Percentiles rank a stretch among this genome's conserved stretches.
Conservation (phyloP, 1,140 invertebrate species). For the Zaprionus ghesquierei region DNA sequence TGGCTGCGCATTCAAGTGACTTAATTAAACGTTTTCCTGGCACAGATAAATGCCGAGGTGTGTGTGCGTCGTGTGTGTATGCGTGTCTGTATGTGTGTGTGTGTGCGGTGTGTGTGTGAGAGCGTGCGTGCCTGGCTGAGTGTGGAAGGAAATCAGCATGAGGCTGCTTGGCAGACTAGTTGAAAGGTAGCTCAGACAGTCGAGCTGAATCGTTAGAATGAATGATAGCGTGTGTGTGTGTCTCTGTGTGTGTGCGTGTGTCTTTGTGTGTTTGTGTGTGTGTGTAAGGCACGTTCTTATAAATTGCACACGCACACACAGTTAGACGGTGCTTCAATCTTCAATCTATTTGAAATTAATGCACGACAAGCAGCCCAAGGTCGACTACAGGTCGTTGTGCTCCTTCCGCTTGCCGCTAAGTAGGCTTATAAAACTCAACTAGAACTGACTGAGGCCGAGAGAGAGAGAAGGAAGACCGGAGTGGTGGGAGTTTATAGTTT, state of each 20-base stretch:
- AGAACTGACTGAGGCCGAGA: conserved; percentile 7
- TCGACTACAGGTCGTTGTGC: conserved; percentile 42
- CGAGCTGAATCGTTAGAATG: conserved; percentile 29
- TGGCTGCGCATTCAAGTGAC: conserved; percentile 70
- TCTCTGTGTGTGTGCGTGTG: neutral
- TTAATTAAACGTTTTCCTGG: conserved; percentile 70
- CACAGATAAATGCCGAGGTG: conserved; percentile 62
- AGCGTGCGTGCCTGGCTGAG: conserved; percentile 1
- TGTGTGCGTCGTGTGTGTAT: conserved; percentile 10
- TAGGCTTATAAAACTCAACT: conserved; percentile 35
- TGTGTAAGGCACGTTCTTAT: conserved; percentile 55
- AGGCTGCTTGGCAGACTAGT: conserved; percentile 21
- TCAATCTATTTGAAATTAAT: conserved; percentile 64
- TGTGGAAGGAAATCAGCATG: conserved; percentile 19
- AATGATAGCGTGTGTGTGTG: conserved; percentile 30
- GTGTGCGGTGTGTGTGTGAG: conserved; percentile 6
- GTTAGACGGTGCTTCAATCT: conserved; percentile 54
- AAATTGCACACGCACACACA: conserved; percentile 64
- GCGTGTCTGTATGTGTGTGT: neutral
- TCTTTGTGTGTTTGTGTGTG: neutral
- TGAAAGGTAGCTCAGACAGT: conserved; percentile 26
- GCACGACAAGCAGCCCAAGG: conserved; percentile 34
- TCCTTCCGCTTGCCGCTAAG: conserved; percentile 1
- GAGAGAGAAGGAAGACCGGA: neutral
- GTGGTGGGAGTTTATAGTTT: neutral